Evolutionary conservation across 2,888 invertebrate species (phyloP).

Genomic region (Hypsopygia costalis): DNA sequence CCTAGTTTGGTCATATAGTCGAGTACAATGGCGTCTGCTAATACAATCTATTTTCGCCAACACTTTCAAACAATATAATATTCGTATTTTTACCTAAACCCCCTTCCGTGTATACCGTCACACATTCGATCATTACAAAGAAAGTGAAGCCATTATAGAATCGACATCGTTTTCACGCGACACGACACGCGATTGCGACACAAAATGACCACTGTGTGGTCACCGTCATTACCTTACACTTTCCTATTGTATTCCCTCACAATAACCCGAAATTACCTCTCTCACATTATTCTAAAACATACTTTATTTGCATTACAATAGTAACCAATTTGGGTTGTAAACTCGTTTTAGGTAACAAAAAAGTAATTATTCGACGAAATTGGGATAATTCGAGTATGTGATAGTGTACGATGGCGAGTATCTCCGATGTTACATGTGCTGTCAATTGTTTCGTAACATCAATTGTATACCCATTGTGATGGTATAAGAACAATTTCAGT

Average conservation of each 20-base stretch:
- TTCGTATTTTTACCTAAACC: too few species aligned
- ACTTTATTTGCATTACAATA: constrained; percentile 24
- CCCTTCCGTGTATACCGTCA: neutral
- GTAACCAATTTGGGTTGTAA: constrained; percentile 19
- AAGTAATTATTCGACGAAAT: constrained; percentile 32
- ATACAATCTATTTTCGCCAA: too few species aligned
- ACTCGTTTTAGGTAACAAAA: constrained; percentile 12
- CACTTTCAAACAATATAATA: too few species aligned
- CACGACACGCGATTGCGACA: constrained; percentile 20
- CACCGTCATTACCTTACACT: constrained; percentile 15
- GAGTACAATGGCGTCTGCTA: too few species aligned
- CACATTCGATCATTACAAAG: constrained; percentile 3
- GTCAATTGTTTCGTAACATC: constrained; percentile 25
- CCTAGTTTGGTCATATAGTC: too few species aligned
- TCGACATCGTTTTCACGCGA: neutral
- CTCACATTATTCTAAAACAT: constrained; percentile 15
- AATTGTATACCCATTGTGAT: constrained; percentile 8
- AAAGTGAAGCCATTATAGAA: constrained; percentile 8
- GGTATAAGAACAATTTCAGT: too few species aligned
- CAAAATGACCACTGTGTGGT: neutral
- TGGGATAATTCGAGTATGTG: constrained; percentile 25
- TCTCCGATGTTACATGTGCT: constrained; percentile 25
- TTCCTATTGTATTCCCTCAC: constrained; percentile 30
- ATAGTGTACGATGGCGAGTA: constrained; percentile 11
- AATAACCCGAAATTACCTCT: constrained; percentile 28